Percentiles rank a stretch among this genome's conserved stretches.
These are phyloP conservation scores for Imbricaverruca yamaguchii DNA, from an alignment of 2,888 invertebrate genomes.

Conservation along the genomic window DNA sequence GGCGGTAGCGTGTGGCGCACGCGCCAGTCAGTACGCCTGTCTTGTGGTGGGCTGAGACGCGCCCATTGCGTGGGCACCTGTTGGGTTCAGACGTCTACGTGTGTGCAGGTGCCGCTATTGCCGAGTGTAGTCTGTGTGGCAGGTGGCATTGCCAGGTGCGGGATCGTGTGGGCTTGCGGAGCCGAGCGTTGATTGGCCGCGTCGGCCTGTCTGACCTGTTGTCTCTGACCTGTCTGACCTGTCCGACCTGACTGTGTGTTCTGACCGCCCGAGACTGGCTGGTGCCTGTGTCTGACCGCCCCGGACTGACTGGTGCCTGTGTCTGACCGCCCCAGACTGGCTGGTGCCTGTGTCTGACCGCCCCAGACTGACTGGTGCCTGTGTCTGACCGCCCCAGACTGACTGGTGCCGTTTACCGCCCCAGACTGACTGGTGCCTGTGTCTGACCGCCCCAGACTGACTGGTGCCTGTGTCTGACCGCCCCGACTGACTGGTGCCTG, in stretches of 20 bases:
- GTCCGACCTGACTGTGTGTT: not conserved
- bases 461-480: conserved; percentile 46
- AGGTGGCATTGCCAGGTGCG: too few species aligned
- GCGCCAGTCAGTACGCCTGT: not conserved
- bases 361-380: conserved; percentile 52
- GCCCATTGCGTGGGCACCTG: too few species aligned
- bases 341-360: not conserved
- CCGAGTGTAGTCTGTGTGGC: too few species aligned
- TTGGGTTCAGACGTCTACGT: too few species aligned
- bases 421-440: too few species aligned
- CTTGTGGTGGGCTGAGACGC: not conserved
- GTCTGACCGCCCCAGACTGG: too few species aligned
- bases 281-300: not conserved
- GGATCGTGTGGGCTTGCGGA: too few species aligned
- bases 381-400: conserved; percentile 44
- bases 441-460: conserved; percentile 43
- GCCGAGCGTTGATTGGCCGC: too few species aligned
- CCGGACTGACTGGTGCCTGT: too few species aligned
- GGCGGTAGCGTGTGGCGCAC: not conserved
- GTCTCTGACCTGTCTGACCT: too few species aligned
- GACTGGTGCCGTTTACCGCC: conserved; percentile 49
- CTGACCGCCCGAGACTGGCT: not conserved
- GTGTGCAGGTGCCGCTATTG: too few species aligned
- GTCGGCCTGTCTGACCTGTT: too few species aligned
- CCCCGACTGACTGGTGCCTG: conserved; percentile 50